Evolutionary conservation across 1,140 invertebrate genomes (phyloP), one percentile per base, ranked within the genome.

Genomic region (Camponotus vicinus): DNA sequence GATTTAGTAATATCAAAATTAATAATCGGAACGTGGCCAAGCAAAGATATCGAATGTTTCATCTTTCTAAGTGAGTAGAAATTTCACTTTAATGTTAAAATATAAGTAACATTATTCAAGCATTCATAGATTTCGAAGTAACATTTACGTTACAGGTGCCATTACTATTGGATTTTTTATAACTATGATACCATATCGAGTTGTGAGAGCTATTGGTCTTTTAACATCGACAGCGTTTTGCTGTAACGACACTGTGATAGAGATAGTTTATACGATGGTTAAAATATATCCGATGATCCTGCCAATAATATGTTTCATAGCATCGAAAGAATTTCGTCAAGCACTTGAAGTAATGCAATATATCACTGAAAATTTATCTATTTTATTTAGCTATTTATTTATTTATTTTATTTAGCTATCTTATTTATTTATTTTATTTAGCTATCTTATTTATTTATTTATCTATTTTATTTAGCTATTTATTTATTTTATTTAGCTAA

Each of bases 151-250:
- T 27, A 89, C 85, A 94, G 94, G 86, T 85, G 82, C 85, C 40
- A 34, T 94, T 8, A 87, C 76, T 1, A 40, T 91, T 9, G 89
- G 67, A 40, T 94, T 93, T 64, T 86, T 92, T 27, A 0, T 89
- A 8, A 94, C 92, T 15, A 91, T 94, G 87, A 69, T 89, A 15
- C 93, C 94, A 4, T 90, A 91, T 66, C 88, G 92, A 86, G 15
- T 94, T 7, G 86, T 85, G 0, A 85, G 89, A 66, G 78, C 90
- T 40, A 52, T 93, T 13, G 80, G 84, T 64, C 86, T 92, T 84
- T 76, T 91, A 7, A 59, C 85, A 49, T 49, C 45, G 3, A 3
- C 52, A 27, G 32, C 80, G 15, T 61, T 75, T 7, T 92, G 92
- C 42, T 93, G 93, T 55, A 86, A 80, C 21, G 57, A 80, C n/a